Conservation (phyloP, 2,888 invertebrate species). For the Stenodema calcarata region DNA sequence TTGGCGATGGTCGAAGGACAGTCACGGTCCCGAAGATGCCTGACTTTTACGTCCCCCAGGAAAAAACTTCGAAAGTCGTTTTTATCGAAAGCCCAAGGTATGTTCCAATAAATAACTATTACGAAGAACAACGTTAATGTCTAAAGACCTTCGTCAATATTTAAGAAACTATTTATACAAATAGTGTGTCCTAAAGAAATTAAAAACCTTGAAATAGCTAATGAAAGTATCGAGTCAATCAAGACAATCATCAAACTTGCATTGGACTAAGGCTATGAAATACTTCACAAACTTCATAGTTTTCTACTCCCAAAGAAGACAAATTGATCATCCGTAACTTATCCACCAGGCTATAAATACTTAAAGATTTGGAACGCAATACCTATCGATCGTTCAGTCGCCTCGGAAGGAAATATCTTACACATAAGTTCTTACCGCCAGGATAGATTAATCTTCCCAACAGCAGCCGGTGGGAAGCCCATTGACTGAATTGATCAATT, state of each 20-base stretch:
- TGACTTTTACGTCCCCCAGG: constrained; percentile 61
- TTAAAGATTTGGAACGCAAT: neutral
- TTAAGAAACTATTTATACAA: neutral
- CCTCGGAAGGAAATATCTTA: neutral
- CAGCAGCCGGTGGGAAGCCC: neutral
- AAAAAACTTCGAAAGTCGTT: neutral
- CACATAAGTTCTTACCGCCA: neutral
- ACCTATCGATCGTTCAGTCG: neutral
- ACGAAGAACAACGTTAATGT: too few species aligned
- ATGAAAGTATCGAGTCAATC: too few species aligned
- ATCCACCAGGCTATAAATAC: too few species aligned
- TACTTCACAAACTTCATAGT: too few species aligned
- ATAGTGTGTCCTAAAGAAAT: too few species aligned
- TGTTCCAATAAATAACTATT: too few species aligned
- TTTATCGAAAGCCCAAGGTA: constrained; percentile 24
- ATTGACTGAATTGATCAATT: neutral
- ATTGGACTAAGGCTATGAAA: too few species aligned
- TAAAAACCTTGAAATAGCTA: too few species aligned
- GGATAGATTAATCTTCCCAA: neutral
- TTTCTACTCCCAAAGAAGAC: neutral
- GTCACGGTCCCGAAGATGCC: constrained; percentile 62
- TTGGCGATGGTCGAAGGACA: constrained; percentile 58
- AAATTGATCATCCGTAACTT: neutral
- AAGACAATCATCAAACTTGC: too few species aligned
- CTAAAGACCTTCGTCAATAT: neutral